Base-by-base conservation (phyloP, 2,797 vertebrate species). In the Lithobates sylvaticus region DNA sequence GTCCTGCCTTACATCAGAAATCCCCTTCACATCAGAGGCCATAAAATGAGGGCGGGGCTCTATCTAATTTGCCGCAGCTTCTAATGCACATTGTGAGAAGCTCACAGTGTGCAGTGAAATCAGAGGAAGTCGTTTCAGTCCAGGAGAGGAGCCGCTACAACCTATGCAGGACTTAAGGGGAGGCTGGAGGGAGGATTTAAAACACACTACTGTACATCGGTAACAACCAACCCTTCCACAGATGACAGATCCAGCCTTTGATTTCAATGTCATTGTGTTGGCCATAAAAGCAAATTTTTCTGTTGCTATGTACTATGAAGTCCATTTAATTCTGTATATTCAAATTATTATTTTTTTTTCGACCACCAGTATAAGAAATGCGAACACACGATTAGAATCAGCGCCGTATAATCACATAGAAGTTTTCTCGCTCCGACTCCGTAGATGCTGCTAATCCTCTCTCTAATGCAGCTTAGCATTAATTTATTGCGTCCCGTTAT, bases 401-500 rank as follows among this genome's bases (percentile, higher is more conserved):
- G 27, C 12, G 73, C 65, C 34, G 23, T 58, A 42, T 84, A 77
- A 84, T 70, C 74, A 76, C 73, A 54, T 68, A n/a, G 69, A 84
- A 27, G 83, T 84, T 70, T 84, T 12, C 64, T 29, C 16, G 18
- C 18, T 68, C 61, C 18, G 58, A 7, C 67, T 29, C 13, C 36
- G 50, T 54, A 68, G 64, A 68, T 3, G 5, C 13, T 8, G 67
- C 34, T 84, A 70, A 78, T 84, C 83, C 75, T 34, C 29, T 71
- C 42, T 71, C 71, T 78, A 78, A 47, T 36, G 65, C n/a, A n/a
- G 74, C 83, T 69, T 70, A n/a, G 32, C 65, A 71, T 78, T 18
- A 72, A 84, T 54, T 54, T 77, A 78, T 77, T 70, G 12, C 36
- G 16, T 67, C 65, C 42, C 44, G 73, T 84, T 61, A 84, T 78